Evolutionary conservation across 1,140 invertebrate genomes (phyloP).

Genomic region (Psilanteris sp.): DNA sequence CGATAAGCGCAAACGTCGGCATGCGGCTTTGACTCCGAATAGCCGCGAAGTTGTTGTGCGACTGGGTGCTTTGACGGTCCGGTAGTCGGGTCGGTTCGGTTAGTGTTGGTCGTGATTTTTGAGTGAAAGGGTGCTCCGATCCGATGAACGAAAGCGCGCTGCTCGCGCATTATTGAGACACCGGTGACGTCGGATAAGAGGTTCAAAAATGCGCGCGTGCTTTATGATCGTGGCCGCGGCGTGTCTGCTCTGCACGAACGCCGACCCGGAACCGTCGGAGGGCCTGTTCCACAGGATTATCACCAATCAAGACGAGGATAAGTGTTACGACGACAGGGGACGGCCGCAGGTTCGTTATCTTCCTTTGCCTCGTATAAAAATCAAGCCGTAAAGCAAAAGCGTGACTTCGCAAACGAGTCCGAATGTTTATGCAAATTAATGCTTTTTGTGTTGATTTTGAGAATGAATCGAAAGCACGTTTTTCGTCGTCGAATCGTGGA

Average conservation of each 20-base stretch:
- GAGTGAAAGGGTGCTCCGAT: constrained; percentile 46
- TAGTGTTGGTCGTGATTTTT: constrained; percentile 51
- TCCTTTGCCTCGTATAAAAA: background rate
- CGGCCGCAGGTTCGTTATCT: constrained; percentile 72
- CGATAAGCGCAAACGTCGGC: constrained; percentile 24
- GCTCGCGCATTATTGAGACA: constrained; percentile 26
- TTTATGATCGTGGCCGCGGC: constrained; percentile 37
- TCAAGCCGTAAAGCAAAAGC: too few relatives aligned
- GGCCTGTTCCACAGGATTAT: constrained; percentile 67
- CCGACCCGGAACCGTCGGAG: constrained; percentile 71
- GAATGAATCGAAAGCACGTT: too few relatives aligned
- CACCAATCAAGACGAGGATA: constrained; percentile 71
- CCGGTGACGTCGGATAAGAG: constrained; percentile 37
- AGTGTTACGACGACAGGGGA: constrained; percentile 74
- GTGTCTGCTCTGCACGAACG: constrained; percentile 44
- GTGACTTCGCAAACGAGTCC: too few relatives aligned
- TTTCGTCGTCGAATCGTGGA: too few relatives aligned
- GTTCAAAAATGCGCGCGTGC: constrained; percentile 52
- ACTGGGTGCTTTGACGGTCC: constrained; percentile 24
- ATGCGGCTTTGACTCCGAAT: constrained; percentile 34
- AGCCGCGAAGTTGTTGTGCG: constrained; percentile 15
- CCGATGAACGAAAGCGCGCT: constrained; percentile 37
- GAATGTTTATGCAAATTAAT: too few relatives aligned
- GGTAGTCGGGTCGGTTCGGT: constrained; percentile 9
- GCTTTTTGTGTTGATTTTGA: too few relatives aligned